phyloP scores from a whole-genome alignment of 2,113 vertebrate genomes.

The Solea senegalensis region DNA sequence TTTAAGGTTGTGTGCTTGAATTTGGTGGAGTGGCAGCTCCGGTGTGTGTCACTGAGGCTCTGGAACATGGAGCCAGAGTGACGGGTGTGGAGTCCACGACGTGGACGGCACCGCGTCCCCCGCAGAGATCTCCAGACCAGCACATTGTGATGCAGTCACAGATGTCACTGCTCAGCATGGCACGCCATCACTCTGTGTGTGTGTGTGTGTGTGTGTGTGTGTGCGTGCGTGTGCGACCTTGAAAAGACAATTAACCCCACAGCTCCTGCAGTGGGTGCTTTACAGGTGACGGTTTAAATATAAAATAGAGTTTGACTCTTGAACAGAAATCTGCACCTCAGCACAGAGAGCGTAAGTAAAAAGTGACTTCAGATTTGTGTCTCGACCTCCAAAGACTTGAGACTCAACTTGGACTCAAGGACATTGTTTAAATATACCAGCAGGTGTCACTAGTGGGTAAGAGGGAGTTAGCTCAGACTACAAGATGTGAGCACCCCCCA shows the following conservation, averaged over 20 bases:
- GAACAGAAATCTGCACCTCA: no score
- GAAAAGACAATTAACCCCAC: conserved; percentile 26
- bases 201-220: no score
- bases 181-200: conserved; percentile 3
- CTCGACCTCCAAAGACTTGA: no score
- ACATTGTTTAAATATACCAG: no score
- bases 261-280: conserved; percentile 1
- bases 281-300: background rate
- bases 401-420: no score
- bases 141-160: conserved; percentile 1
- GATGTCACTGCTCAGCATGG: conserved; percentile 9
- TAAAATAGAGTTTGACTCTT: background rate
- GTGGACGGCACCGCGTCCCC: background rate
- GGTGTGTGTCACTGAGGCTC: background rate
- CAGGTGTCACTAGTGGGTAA: no score
- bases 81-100: background rate
- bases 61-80: background rate
- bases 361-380: no score
- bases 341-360: no score
- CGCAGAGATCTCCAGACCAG: conserved; percentile 17
- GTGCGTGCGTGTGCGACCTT: background rate
- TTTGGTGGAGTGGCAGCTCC: conserved; percentile 7
- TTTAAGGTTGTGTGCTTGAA: background rate
- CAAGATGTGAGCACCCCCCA: no score
- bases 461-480: no score